Base-by-base conservation (phyloP, 2,113 vertebrate genomes). In the Prietella phreatophila region DNA sequence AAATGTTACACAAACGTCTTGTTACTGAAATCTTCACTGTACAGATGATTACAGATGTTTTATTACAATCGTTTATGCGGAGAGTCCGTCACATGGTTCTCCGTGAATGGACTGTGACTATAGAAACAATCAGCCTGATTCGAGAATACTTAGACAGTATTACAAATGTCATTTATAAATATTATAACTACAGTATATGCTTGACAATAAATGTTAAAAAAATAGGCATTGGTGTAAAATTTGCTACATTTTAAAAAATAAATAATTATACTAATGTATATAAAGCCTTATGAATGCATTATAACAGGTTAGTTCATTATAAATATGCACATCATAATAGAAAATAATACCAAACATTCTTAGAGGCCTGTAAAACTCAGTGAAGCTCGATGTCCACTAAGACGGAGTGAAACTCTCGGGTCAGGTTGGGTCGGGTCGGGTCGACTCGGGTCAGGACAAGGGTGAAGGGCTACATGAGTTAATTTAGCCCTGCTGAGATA, bases 401-500 rank as follows among this genome's bases (percentile, higher is more conserved):
- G 20, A 75, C 2, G 8, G 11, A 42, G 67, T 91, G 91, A 93
- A 93, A 90, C 63, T 85, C 90, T 42, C 89, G 89, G 75, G 83
- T 82, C 65, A 73, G 65, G 94, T n/a, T 4, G 27, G 82, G 63
- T 20, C 63, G 15, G 63, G n/a, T 55, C 27, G 4, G 63, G 83
- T 33, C 47, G 47, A 7, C 0, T 47, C 42, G 3, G 50, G 78
- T 56, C 27, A 2, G n/a, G 78, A 30, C 5, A 92, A 90, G 91
- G 91, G 91, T 90, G 91, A 92, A 91, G 91, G 90, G 92, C 90
- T 90, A 90, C 84, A 39, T 58, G 85, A 86, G 84, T 82, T 90
- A 87, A 92, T 93, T 90, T 87, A 89, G 84, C 88, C 30, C 63
- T 88, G 76, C 91, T 92, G 90, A 91, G 93, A 92, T 63, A 79